A percentile compares a stretch with the other conserved stretches of the same genome.
Evolutionary conservation across 1,140 invertebrate genomes (phyloP).

Genomic region (Drosophila arizonae): DNA sequence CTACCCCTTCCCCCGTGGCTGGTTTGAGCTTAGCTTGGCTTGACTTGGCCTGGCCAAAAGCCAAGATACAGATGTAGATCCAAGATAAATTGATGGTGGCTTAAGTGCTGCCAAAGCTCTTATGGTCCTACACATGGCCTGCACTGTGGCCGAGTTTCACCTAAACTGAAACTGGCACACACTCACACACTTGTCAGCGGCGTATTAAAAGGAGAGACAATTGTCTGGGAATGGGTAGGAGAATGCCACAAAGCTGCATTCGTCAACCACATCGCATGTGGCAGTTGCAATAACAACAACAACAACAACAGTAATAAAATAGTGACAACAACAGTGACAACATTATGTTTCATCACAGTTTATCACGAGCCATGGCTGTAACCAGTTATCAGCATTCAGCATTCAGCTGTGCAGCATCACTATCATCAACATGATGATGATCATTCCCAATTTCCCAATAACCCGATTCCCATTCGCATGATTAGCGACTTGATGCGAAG

Average conservation of each 20-base stretch:
- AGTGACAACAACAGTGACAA: slow-evolving; percentile 4
- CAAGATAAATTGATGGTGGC: slow-evolving; percentile 12
- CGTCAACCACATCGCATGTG: slow-evolving; percentile 18
- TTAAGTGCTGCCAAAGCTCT: slow-evolving; percentile 7
- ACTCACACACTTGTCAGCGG: not conserved
- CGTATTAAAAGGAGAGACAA: slow-evolving; percentile 41
- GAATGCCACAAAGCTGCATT: slow-evolving; percentile 40
- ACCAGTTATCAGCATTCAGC: slow-evolving; percentile 25
- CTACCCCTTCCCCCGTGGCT: too few species aligned
- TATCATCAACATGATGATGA: slow-evolving; percentile 3
- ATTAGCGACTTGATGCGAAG: slow-evolving; percentile 42
- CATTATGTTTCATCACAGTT: slow-evolving; percentile 32
- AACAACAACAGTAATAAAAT: too few species aligned
- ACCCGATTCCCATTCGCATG: slow-evolving; percentile 34
- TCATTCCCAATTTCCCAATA: slow-evolving; percentile 37
- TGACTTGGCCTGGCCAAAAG: slow-evolving; percentile 1
- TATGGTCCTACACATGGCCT: slow-evolving; percentile 5
- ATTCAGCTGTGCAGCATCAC: not conserved
- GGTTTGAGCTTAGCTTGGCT: slow-evolving; percentile 5
- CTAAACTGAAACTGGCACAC: slow-evolving; percentile 44
- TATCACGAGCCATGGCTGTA: slow-evolving; percentile 28
- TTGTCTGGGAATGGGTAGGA: slow-evolving; percentile 36
- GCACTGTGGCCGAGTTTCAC: slow-evolving; percentile 35
- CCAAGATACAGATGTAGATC: slow-evolving; percentile 13
- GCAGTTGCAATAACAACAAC: not conserved